Evolutionary conservation across 2,113 vertebrate genomes (phyloP).

Genomic region (Microtus ochrogaster): DNA sequence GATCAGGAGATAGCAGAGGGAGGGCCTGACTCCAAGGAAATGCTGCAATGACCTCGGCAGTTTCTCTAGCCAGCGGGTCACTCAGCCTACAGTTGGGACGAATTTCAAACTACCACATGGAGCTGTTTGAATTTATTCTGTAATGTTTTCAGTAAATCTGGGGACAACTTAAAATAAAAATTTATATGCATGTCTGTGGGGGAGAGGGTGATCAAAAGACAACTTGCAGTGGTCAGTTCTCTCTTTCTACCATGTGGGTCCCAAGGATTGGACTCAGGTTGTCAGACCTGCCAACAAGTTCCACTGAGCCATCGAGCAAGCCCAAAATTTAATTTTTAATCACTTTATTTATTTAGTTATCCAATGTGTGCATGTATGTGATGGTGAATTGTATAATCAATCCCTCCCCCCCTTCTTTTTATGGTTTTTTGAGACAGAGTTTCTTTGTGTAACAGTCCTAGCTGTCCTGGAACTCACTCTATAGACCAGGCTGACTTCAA

Average conservation of each 20-base stretch:
- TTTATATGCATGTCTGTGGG: neutral
- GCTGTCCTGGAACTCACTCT: too few species aligned
- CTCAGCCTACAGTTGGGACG: conserved; percentile 75
- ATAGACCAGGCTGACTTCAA: too few species aligned
- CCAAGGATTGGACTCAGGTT: neutral
- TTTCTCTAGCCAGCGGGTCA: conserved; percentile 91
- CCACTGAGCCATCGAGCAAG: neutral
- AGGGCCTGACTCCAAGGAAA: neutral
- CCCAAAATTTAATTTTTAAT: too few species aligned
- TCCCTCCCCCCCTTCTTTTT: too few species aligned
- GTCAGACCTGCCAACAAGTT: neutral
- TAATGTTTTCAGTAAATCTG: conserved; percentile 70
- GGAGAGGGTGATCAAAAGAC: neutral
- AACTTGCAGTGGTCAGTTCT: neutral
- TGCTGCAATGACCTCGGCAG: neutral
- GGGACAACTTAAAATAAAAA: neutral
- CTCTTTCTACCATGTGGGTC: neutral
- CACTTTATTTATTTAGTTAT: neutral
- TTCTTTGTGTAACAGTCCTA: too few species aligned
- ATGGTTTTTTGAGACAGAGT: too few species aligned
- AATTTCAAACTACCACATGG: conserved; percentile 75
- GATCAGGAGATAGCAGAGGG: conserved; percentile 85
- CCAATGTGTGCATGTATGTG: neutral
- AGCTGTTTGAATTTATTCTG: conserved; percentile 57
- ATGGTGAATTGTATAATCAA: neutral